Evolutionary conservation across 2,113 vertebrate species (phyloP), one percentile per base, ranked within the genome.

Genomic region (Gallinago jamesoni): DNA sequence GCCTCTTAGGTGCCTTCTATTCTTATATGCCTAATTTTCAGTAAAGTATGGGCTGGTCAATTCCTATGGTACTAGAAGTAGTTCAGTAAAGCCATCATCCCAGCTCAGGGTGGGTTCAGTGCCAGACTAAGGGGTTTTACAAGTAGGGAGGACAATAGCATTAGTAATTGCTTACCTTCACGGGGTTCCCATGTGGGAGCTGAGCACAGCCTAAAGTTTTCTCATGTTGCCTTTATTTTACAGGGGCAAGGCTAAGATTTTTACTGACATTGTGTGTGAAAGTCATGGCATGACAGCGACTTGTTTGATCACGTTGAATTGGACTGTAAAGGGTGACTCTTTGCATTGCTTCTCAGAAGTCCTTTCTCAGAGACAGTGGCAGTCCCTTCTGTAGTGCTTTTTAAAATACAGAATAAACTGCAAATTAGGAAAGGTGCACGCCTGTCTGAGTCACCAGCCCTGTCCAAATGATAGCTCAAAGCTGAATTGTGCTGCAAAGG

Each of bases 361-460:
- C 59, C 37, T 62, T 80, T 53, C 48, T 74, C 10, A 1, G 41
- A 77, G 85, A n/a, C 56, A 66, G 76, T 39, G 50, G 45, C 43
- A 62, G 66, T 63, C 37, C 67, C 74, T 92, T 90, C 84, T 84
- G 82, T 47, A 48, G 48, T 89, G 74, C 80, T 89, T 89, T 96
- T 84, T 94, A 3, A 70, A 82, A 67, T 77, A 59, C 68, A 75
- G 69, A 87, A 79, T 75, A 91, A 93, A 94, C 48, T 67, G 69
- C 52, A 78, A 82, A 87, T 90, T 89, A 94, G 74, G 82, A 93
- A 89, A 93, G 72, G 72, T 43, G 33, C 33, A n/a, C 55, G 94
- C 33, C 72, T 78, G 12, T 59, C 60, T 88, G 94, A 92, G 77
- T 80, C 73, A 90, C 47, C 70, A 80, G 77, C 70, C 94, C 75